Conservation (phyloP, 2,888 invertebrate species). For the Caenorhabditis plicata region DNA sequence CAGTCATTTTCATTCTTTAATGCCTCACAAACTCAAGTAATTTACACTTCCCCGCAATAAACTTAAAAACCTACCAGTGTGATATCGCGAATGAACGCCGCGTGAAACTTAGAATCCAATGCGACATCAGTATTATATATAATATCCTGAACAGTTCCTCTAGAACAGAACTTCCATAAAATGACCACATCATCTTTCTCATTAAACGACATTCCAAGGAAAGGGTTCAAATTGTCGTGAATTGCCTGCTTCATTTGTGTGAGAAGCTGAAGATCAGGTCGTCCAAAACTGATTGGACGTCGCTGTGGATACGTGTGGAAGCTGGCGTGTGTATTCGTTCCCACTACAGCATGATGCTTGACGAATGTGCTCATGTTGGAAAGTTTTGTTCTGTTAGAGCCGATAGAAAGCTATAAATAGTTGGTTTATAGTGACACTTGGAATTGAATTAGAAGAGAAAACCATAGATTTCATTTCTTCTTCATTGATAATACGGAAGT, state of each 20-base stretch:
- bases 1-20: no score
- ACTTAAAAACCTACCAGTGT: slow-evolving; percentile 7
- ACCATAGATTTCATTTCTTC: slow-evolving; percentile 64
- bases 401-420: slow-evolving; percentile 61
- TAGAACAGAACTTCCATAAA: slow-evolving; percentile 64
- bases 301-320: slow-evolving; percentile 61
- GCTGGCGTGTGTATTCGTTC: slow-evolving; percentile 61
- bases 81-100: slow-evolving; percentile 49
- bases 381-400: slow-evolving; percentile 58
- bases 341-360: slow-evolving; percentile 62
- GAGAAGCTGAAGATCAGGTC: slow-evolving; percentile 51
- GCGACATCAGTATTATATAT: slow-evolving; percentile 44
- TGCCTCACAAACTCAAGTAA: background rate
- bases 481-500: slow-evolving; percentile 58
- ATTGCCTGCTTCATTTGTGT: slow-evolving; percentile 70
- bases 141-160: slow-evolving; percentile 59
- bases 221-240: slow-evolving; percentile 94
- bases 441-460: no score
- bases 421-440: no score
- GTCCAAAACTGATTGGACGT: slow-evolving; percentile 50
- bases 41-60: background rate
- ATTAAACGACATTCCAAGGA: slow-evolving; percentile 76
- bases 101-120: slow-evolving; percentile 47
- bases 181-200: slow-evolving; percentile 62
- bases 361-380: slow-evolving; percentile 61